These are phyloP conservation scores for Eupithecia vulgata DNA, from an alignment of 2,888 invertebrate genomes.

Conservation along the genomic window DNA sequence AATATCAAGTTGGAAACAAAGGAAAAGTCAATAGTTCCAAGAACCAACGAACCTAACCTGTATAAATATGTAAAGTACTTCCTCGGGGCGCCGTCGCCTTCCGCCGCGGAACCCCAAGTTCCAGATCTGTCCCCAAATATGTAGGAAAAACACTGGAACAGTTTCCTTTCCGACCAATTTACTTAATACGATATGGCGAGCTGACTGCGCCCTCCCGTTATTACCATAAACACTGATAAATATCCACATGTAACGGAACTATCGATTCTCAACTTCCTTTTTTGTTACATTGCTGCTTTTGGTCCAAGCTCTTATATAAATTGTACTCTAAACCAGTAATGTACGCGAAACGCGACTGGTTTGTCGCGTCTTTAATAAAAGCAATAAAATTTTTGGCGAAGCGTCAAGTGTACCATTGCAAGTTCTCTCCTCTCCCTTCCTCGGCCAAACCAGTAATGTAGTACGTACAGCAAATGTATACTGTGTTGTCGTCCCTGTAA, in stretches of 20 bases:
- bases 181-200: conserved; percentile 69
- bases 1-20: neutral
- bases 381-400: neutral
- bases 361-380: neutral
- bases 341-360: conserved; percentile 12
- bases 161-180: conserved; percentile 72
- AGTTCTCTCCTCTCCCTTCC: neutral
- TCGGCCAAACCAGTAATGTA: neutral
- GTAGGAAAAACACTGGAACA: conserved; percentile 64
- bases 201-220: conserved; percentile 57
- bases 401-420: conserved; percentile 9
- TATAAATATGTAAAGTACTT: conserved; percentile 41
- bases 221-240: conserved; percentile 70
- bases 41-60: conserved; percentile 24
- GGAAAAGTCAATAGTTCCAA: conserved; percentile 11
- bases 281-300: conserved; percentile 43
- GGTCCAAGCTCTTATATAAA: conserved; percentile 24
- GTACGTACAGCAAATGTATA: conserved; percentile 28
- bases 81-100: conserved; percentile 35
- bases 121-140: conserved; percentile 53
- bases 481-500: conserved; percentile 12
- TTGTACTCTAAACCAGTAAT: conserved; percentile 40
- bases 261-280: conserved; percentile 46
- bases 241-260: conserved; percentile 58
- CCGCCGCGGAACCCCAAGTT: conserved; percentile 43